Conservation (phyloP, 2,797 vertebrate genomes). For the Sorex maritimensis region DNA sequence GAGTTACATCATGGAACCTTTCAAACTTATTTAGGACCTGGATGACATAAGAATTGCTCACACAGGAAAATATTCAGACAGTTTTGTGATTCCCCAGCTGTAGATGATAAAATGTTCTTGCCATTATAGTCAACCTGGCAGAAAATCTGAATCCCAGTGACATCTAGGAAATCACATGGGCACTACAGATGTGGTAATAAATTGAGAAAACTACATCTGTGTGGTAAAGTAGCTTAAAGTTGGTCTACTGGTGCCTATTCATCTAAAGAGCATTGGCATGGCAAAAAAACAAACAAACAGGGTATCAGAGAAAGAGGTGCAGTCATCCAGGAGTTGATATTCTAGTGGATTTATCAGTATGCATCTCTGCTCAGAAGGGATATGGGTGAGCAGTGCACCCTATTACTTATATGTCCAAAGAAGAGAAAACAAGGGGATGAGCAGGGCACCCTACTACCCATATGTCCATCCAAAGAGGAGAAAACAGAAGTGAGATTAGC, state of each 20-base stretch:
- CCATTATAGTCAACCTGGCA: constrained; percentile 51
- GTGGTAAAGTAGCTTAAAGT: constrained; percentile 16
- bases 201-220: background rate
- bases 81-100: constrained; percentile 68
- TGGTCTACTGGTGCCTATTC: background rate
- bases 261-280: background rate
- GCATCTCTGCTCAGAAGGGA: background rate
- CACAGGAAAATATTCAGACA: constrained; percentile 72
- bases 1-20: constrained; percentile 70
- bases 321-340: background rate
- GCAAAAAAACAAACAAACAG: background rate
- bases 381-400: background rate
- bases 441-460: background rate
- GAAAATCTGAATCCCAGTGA: constrained; percentile 45
- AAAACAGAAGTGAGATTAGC: background rate
- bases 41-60: constrained; percentile 70
- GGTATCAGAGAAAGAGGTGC: background rate
- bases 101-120: constrained; percentile 68
- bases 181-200: background rate
- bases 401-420: background rate
- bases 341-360: background rate
- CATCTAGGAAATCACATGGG: constrained; percentile 19
- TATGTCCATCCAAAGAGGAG: background rate
- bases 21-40: constrained; percentile 68
- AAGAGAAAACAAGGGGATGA: background rate